phyloP scores from a whole-genome alignment of 2,888 invertebrate species.

The Trilocha varians region DNA sequence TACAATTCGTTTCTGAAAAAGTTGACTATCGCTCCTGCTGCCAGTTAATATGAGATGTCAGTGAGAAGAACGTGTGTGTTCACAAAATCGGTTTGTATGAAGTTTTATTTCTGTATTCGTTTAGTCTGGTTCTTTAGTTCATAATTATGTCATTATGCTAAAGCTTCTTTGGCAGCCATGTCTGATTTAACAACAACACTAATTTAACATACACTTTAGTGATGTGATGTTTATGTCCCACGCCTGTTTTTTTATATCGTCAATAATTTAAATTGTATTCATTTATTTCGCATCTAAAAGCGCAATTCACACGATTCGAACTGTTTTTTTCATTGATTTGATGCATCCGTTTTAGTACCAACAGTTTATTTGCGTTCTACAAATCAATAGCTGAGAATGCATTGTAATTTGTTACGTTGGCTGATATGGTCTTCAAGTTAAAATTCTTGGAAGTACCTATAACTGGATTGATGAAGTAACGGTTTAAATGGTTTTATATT shows the following conservation, averaged over 20 bases:
- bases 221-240: background rate
- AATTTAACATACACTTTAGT: no score
- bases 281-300: background rate
- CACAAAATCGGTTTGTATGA: no score
- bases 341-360: background rate
- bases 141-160: background rate
- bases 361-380: background rate
- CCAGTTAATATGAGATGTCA: no score
- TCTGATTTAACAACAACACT: background rate
- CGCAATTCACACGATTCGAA: no score
- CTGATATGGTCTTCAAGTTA: background rate
- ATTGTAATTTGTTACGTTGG: background rate
- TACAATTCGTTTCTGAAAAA: no score
- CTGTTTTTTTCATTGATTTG: no score
- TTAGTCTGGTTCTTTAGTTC: background rate
- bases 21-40: no score
- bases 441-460: background rate
- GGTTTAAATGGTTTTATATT: background rate
- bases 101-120: no score
- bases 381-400: background rate
- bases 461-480: background rate
- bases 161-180: background rate
- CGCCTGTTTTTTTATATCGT: background rate
- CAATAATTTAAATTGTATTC: background rate
- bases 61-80: no score